Percentiles rank a stretch among this genome's conserved stretches.
Evolutionary conservation across 2,888 invertebrate genomes (phyloP).

Genomic region (Conchocele bisecta): DNA sequence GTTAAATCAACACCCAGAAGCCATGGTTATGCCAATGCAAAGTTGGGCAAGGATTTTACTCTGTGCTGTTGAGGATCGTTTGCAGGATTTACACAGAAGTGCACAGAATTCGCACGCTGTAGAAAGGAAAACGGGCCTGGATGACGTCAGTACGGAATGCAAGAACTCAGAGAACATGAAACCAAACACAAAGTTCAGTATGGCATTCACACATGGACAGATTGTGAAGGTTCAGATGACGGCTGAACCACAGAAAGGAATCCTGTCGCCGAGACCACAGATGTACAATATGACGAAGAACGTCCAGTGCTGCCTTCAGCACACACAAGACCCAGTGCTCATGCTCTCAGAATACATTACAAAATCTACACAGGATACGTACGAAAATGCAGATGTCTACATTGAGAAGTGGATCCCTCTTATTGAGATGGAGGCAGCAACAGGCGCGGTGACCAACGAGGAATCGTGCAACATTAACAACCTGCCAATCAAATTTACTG

Average conservation of each 20-base stretch:
- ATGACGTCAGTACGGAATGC: conserved; percentile 12
- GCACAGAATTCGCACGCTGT: no score
- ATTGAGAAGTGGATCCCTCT: conserved; percentile 45
- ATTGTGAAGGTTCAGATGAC: conserved; percentile 39
- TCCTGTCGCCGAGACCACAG: conserved; percentile 31
- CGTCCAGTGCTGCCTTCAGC: conserved; percentile 45
- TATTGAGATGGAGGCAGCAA: conserved; percentile 52
- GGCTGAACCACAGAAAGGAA: conserved; percentile 39
- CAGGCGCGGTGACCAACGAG: conserved; percentile 19
- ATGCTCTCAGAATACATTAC: conserved; percentile 42
- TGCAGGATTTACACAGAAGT: no score
- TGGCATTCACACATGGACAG: conserved; percentile 36
- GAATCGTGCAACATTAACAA: conserved; percentile 42
- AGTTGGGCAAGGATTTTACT: not conserved
- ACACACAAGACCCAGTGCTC: conserved; percentile 45
- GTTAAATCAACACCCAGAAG: not conserved
- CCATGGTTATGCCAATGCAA: not conserved
- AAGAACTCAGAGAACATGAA: not conserved
- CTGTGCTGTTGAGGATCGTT: not conserved
- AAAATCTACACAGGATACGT: conserved; percentile 25
- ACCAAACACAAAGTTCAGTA: conserved; percentile 5
- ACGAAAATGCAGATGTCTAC: conserved; percentile 33
- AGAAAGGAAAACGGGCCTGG: not conserved
- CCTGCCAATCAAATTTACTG: conserved; percentile 33
- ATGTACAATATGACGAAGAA: conserved; percentile 45